Base-by-base conservation (phyloP, 2,797 vertebrate genomes). In the Protosalanx chinensis region DNA sequence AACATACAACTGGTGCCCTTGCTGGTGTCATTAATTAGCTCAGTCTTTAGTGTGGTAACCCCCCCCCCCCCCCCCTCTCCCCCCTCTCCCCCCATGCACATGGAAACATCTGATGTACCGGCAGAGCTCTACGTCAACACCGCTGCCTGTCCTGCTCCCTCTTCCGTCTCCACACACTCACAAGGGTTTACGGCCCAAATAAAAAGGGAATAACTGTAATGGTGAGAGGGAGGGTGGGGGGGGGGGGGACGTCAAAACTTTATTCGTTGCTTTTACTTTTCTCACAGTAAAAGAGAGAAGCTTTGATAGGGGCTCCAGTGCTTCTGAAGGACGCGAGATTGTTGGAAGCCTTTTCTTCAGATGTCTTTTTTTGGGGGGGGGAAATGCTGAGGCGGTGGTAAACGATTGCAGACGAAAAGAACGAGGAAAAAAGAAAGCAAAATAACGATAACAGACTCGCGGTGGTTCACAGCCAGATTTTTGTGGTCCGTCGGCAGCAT, bases 341-440 rank as follows among this genome's bases (percentile, higher is more conserved):
- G 89, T 87, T 82, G 91, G 88, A n/a, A 91, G 90, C 89, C 91
- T 93, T 93, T 93, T 91, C 90, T 93, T 95, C 92, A 93, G 90
- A 95, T 93, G 94, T 95, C 89, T 94, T 92, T 93, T 92, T 35
- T 35, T 35, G 1, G 33, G 33, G 90, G 87, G 90, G 88, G 86
- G 94, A 91, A 94, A 92, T 87, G 91, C 87, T 95, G 95, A 95
- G 93, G 93, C 79, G 90, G 94, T 91, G 92, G 92, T 95, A 96
- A 96, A 93, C 89, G 91, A 92, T 94, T 93, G 93, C 94, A 95
- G 94, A 91, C 92, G 87, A 89, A 93, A 67, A 66, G 37, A 67
- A 67, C 29, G 6, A 53, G 56, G 8, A 92, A 74, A 62, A 49
- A 20, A 88, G 88, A 74, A 79, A 81, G 86, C 79, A 85, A 85